Percentiles rank a stretch among this genome's conserved stretches.
Conservation (phyloP, 2,888 invertebrate genomes). For the Hirudinaria manillensis region DNA sequence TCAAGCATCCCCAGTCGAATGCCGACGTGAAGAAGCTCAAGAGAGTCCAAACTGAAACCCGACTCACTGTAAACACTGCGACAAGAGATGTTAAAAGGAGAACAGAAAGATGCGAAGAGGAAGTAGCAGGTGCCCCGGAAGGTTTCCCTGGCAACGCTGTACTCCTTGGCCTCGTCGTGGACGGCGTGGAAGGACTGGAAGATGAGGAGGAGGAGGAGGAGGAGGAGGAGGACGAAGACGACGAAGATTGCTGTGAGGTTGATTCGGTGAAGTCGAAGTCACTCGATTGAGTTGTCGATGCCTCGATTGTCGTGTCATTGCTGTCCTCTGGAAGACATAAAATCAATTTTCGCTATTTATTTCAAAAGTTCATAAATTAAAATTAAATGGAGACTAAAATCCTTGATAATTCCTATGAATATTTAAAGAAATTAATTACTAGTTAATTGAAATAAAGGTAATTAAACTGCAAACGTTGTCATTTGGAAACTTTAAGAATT, state of each 20-base stretch:
- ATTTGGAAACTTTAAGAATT: too few relatives aligned
- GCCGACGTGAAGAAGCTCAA: too few relatives aligned
- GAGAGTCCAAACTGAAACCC: too few relatives aligned
- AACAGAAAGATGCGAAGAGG: neutral
- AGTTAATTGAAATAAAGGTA: too few relatives aligned
- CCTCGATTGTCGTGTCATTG: neutral
- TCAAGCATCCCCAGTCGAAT: too few relatives aligned
- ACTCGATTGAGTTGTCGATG: neutral
- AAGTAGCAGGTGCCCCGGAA: neutral
- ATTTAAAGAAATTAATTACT: too few relatives aligned
- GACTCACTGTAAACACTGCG: too few relatives aligned
- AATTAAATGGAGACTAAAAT: too few relatives aligned
- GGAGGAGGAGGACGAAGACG: neutral
- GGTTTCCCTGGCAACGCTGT: neutral
- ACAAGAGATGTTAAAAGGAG: neutral
- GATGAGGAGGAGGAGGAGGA: neutral
- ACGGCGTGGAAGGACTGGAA: neutral
- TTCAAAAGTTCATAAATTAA: too few relatives aligned
- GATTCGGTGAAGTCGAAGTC: conserved; percentile 8
- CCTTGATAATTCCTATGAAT: too few relatives aligned
- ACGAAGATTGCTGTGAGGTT: neutral
- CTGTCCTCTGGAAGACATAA: neutral
- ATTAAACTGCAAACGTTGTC: too few relatives aligned
- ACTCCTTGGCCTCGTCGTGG: neutral
- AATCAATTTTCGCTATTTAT: neutral